Conservation (phyloP, 2,113 vertebrate genomes). For the Pseudopipra pipra region DNA sequence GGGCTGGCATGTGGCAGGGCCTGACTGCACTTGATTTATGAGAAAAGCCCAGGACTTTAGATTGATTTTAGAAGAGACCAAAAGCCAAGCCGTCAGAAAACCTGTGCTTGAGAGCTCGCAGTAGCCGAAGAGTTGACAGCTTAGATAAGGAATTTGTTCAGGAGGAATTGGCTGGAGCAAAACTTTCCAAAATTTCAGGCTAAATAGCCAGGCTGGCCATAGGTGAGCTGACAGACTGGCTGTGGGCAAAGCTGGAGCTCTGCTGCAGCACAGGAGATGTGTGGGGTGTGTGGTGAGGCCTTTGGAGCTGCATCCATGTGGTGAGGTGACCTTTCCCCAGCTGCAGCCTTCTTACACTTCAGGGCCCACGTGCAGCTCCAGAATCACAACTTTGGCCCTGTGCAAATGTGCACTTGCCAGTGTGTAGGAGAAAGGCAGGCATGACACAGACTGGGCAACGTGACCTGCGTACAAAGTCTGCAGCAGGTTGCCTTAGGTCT, state of each 20-base stretch:
- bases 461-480: background rate
- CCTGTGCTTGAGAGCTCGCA: background rate
- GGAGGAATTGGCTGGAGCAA: background rate
- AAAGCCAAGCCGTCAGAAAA: background rate
- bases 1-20: background rate
- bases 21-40: background rate
- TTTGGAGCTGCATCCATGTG: background rate
- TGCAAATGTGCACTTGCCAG: background rate
- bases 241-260: background rate
- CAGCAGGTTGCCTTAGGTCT: background rate
- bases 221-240: background rate
- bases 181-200: background rate
- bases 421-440: background rate
- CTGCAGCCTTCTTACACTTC: background rate
- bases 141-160: background rate
- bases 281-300: background rate
- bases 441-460: background rate
- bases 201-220: background rate
- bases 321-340: background rate
- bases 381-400: background rate
- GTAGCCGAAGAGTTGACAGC: background rate
- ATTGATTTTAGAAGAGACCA: background rate
- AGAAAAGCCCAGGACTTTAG: background rate
- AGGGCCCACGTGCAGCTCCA: fast-evolving
- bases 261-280: background rate